Evolutionary conservation across 2,888 invertebrate species (phyloP), one percentile per base, ranked within the genome.

Genomic region (Epinotia demarniana): DNA sequence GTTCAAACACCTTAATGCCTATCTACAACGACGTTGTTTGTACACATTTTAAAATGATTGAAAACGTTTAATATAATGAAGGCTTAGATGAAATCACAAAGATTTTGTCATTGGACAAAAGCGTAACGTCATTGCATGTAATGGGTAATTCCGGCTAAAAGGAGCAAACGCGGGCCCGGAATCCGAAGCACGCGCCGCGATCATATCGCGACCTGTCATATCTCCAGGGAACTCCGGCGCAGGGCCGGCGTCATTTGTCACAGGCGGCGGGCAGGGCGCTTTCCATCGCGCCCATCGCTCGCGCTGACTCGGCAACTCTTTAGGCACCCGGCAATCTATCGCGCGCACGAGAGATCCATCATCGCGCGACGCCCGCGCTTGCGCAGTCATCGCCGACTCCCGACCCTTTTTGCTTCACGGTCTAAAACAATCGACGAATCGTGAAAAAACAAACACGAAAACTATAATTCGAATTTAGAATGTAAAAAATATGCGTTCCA

Each of bases 151-250:
- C 89, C 85, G 87, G 85, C 85, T 84, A 82, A 84, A 82, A 80
- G 79, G 77, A 79, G 79, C 76, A 81, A 81, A 83, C 73, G 78
- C 39, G 39, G 39, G 39, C 78, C 80, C 85, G 89, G 92, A 87
- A 92, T 92, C 87, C 87, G 86, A 92, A 92, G 92, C 94, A 93
- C 93, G 93, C 93, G 93, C 91, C 92, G 87, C 81, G 92, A 93
- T 92, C 89, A 86, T 92, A 93, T 92, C 92, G 90, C 90, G 85
- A 67, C 55, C 61, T 67, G 72, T 67, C 75, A 88, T 87, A 89
- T 92, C 92, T 90, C 90, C 83, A 81, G 90, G 87, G 92, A 89
- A 85, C 82, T 80, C 80, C 82, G 82, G 82, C 81, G 78, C 79
- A 80, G 79, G 23, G 23, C 46, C n/a, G 46, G 82, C 82, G 77